Evolutionary conservation across 2,113 vertebrate species (phyloP), one percentile per base, ranked within the genome.

Genomic region (Meleagris gallopavo): DNA sequence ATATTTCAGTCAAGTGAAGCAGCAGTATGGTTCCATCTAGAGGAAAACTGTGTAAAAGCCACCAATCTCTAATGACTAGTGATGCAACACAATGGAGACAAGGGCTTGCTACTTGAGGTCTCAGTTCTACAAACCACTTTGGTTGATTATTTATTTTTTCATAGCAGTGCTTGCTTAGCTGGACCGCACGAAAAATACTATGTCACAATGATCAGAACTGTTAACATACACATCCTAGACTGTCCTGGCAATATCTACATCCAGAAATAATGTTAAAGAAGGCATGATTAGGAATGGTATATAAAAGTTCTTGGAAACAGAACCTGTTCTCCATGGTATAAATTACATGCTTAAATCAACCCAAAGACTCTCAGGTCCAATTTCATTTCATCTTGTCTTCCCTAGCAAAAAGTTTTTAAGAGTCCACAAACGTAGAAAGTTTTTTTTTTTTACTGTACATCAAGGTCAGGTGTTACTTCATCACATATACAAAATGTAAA

Each of bases 1-100:
- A 60, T 13, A 46, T 74, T 81, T 78, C 34, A 72, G 46, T 20
- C 67, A 77, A 77, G 41, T 64, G 82, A 92, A 92, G 82, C 67
- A 92, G 95, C 89, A 91, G 79, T 91, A 70, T 86, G 93, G 72
- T 95, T 97, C 96, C 95, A 95, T 83, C 93, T 95, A 96, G 94
- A 95, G 94, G 94, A 93, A 94, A 27, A 88, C 43, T 6, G 55
- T 54, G 89, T 84, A 88, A 95, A 93, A 86, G 36, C 79, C 58
- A 71, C 46, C 86, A 15, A n/a, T 52, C 18, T 30, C 69, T 45
- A 16, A 69, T 13, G 5, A 67, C n/a, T 36, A 60, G 36, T 46
- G 30, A 57, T 32, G 54, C 54, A 57, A 11, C 29, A 57, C 30
- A 10, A 17, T 32, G 16, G 29, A 57, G 17, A 32, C 11, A 32